These are phyloP conservation scores for Phalacrocorax carbo DNA, from an alignment of 2,113 vertebrate species.

Conservation along the genomic window DNA sequence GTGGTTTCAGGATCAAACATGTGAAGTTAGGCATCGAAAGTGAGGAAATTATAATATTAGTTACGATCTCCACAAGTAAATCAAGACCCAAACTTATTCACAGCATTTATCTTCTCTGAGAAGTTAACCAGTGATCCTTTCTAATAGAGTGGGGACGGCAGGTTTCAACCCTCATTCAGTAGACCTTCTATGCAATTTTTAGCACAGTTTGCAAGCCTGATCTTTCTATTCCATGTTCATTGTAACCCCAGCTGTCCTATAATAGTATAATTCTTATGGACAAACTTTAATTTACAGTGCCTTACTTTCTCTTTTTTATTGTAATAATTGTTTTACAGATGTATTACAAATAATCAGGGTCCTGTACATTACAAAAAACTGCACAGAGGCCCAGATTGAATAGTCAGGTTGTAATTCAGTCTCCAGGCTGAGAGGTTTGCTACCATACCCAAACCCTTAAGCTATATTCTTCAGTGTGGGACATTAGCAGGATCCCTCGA, in stretches of 20 bases:
- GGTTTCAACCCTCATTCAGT: neutral
- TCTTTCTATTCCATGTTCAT: neutral
- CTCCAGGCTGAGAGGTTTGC: constrained; percentile 75
- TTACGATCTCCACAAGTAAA: neutral
- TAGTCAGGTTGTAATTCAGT: constrained; percentile 73
- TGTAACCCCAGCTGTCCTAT: neutral
- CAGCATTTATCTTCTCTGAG: neutral
- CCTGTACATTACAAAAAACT: constrained; percentile 3
- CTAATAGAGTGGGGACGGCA: neutral
- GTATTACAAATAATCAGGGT: constrained; percentile 39
- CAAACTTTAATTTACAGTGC: constrained; percentile 24
- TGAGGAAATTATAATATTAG: neutral
- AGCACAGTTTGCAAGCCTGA: neutral
- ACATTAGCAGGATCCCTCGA: constrained; percentile 78
- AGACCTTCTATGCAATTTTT: neutral
- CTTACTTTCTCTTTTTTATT: constrained; percentile 31
- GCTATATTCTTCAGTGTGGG: constrained; percentile 82
- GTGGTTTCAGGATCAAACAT: neutral
- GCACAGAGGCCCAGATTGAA: constrained; percentile 44
- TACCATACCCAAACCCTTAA: constrained; percentile 79
- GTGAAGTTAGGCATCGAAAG: neutral
- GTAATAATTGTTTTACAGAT: constrained; percentile 61
- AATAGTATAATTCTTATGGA: constrained; percentile 14
- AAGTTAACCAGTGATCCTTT: neutral
- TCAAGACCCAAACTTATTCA: neutral